Evolutionary conservation across 2,797 vertebrate species (phyloP).

Genomic region (Carduelis carduelis): DNA sequence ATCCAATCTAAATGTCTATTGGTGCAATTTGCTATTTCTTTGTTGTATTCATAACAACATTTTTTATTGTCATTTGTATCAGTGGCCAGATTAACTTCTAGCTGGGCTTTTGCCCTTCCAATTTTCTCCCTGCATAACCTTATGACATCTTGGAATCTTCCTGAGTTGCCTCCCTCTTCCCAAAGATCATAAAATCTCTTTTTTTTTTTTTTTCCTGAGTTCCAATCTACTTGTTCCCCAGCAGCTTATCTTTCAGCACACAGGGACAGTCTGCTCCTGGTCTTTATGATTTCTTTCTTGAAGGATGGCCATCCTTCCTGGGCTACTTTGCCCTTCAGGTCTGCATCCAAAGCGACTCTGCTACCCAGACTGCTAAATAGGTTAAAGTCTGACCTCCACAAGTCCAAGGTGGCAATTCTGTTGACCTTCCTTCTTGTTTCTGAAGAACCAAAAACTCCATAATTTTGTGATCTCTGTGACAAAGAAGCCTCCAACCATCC

Average conservation of each 20-base stretch:
- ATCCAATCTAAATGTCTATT: neutral
- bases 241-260: neutral
- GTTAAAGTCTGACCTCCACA: neutral
- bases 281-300: neutral
- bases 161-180: neutral
- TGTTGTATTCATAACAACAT: neutral
- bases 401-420: neutral
- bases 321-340: neutral
- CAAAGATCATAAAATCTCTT: neutral
- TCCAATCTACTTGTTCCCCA: neutral
- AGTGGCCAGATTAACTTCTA: neutral
- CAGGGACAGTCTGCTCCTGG: fast-evolving
- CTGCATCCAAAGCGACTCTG: neutral
- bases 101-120: neutral
- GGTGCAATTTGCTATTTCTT: neutral
- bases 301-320: neutral
- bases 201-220: neutral
- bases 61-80: neutral
- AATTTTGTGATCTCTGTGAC: neutral
- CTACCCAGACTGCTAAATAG: neutral
- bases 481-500: neutral
- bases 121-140: neutral
- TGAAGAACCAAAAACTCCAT: neutral
- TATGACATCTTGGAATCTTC: neutral
- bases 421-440: neutral